A percentile compares a stretch with the other conserved stretches of the same genome.
Evolutionary conservation across 2,797 vertebrate genomes (phyloP).

Genomic region (Sternarchorhynchus goeldii): DNA sequence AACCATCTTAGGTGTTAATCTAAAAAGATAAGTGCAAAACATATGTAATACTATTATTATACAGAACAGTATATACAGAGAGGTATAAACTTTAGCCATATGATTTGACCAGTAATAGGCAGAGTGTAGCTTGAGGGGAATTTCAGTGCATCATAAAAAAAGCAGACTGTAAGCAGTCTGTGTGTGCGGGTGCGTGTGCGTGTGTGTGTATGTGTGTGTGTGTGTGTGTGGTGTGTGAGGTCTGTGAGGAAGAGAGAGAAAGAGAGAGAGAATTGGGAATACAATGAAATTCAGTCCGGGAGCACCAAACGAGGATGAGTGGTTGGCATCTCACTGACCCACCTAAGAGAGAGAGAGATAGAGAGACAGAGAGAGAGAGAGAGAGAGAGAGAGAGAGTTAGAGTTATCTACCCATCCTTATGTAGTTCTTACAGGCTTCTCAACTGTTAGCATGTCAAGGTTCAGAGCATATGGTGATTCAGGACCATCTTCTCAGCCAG

Average conservation of each 20-base stretch:
- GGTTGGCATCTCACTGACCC: slow-evolving; percentile 61
- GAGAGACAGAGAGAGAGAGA: not conserved
- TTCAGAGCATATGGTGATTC: no score
- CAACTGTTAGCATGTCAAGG: not conserved
- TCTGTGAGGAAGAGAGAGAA: no score
- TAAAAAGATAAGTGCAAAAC: not conserved
- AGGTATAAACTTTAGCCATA: not conserved
- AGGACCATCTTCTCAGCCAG: no score
- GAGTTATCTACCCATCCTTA: no score
- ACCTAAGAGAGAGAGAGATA: slow-evolving; percentile 49
- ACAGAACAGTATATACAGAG: not conserved
- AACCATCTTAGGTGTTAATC: not conserved
- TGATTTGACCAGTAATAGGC: not conserved
- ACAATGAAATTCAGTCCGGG: slow-evolving; percentile 44
- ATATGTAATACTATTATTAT: not conserved
- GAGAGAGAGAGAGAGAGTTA: not conserved
- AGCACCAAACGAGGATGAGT: slow-evolving; percentile 54
- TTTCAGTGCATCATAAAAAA: not conserved
- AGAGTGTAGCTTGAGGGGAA: not conserved
- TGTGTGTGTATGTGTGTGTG: not conserved
- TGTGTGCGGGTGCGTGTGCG: not conserved
- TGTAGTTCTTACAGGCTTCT: not conserved
- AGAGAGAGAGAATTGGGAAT: no score
- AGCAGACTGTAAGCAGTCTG: not conserved
- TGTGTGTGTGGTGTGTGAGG: no score